These are phyloP conservation scores for Sebastes dallii DNA, from an alignment of 2,797 vertebrate species.

Conservation along the genomic window DNA sequence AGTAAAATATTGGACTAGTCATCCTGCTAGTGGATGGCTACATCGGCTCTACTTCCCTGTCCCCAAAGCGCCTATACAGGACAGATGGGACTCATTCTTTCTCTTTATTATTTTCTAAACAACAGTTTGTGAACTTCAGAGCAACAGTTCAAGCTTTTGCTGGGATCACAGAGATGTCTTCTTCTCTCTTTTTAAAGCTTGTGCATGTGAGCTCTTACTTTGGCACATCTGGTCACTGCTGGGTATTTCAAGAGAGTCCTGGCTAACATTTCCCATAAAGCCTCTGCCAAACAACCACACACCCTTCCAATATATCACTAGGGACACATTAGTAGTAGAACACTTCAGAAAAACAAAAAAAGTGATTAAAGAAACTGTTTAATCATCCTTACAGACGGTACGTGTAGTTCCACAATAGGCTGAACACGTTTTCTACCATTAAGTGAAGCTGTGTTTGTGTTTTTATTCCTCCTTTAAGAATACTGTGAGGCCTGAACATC, in stretches of 20 bases:
- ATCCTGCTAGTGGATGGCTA: constrained; percentile 12
- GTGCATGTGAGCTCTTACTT: constrained; percentile 28
- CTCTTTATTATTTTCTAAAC: neutral
- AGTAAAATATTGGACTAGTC: constrained; percentile 51
- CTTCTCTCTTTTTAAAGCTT: constrained; percentile 7
- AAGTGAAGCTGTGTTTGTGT: constrained; percentile 73
- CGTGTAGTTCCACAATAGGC: neutral
- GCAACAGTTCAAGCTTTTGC: neutral
- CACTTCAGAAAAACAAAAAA: neutral
- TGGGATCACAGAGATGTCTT: neutral
- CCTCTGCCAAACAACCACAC: constrained; percentile 35
- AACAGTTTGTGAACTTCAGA: neutral
- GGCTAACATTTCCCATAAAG: constrained; percentile 35
- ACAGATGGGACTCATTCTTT: neutral
- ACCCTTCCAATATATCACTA: constrained; percentile 1
- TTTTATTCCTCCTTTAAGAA: constrained; percentile 77
- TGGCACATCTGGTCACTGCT: constrained; percentile 33
- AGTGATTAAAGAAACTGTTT: constrained; percentile 2
- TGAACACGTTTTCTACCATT: neutral
- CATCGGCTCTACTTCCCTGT: constrained; percentile 11
- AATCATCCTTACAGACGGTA: neutral
- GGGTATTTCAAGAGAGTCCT: constrained; percentile 24
- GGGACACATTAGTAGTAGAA: neutral
- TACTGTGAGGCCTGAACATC: constrained; percentile 76
- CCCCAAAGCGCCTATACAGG: neutral